Evolutionary conservation across 2,888 invertebrate species (phyloP).

Genomic region (Punctoribates punctum): DNA sequence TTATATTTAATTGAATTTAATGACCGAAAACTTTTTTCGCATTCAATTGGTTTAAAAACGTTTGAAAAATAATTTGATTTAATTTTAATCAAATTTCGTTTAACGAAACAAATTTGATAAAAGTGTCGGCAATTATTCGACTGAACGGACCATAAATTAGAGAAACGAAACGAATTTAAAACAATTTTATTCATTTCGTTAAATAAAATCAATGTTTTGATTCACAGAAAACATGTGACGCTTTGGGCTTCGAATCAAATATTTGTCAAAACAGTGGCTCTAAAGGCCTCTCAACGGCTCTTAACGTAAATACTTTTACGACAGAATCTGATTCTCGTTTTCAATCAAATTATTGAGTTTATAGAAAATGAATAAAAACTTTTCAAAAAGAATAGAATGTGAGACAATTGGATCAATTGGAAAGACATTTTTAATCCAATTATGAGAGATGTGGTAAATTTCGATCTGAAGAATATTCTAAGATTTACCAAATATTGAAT

Average conservation of each 20-base stretch:
- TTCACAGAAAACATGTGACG: background rate
- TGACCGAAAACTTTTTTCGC: background rate
- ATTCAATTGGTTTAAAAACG: background rate
- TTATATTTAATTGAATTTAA: background rate
- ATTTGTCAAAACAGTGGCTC: no score
- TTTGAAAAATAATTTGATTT: background rate
- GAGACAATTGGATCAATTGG: no score
- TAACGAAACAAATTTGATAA: background rate
- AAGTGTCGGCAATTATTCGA: background rate
- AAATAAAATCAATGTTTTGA: background rate
- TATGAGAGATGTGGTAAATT: no score
- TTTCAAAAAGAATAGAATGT: no score
- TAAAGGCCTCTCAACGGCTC: no score
- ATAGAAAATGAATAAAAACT: no score
- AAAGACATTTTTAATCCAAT: no score
- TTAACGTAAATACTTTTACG: background rate
- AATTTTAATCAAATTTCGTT: background rate
- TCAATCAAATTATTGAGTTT: no score
- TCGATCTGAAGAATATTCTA: no score
- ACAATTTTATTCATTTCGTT: background rate
- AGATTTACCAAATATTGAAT: no score
- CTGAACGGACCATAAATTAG: background rate
- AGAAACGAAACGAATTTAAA: background rate
- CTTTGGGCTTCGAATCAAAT: background rate
- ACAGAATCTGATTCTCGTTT: no score